Conservation (phyloP, 1,140 invertebrate genomes). For the Hyles euphorbiae region DNA sequence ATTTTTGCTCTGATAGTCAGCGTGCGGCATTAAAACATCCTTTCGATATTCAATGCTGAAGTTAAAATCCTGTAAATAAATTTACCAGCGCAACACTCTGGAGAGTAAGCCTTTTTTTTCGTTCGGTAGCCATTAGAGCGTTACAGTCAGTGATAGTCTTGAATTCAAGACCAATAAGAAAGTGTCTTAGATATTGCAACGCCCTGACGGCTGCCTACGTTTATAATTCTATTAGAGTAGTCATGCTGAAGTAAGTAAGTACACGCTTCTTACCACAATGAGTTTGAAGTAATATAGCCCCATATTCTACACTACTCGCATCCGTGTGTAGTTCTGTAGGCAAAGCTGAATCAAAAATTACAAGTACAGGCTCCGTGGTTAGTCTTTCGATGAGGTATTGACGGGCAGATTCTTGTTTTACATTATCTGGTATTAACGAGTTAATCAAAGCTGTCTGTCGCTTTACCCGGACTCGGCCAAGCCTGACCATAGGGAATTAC, state of each 20-base stretch:
- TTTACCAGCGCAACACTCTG: too few species aligned
- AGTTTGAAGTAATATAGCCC: conserved; percentile 39
- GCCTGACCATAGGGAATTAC: conserved; percentile 11
- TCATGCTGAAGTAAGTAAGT: conserved; percentile 48
- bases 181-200: too few species aligned
- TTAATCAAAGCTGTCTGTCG: conserved; percentile 21
- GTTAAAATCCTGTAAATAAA: too few species aligned
- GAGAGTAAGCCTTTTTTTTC: too few species aligned
- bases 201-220: too few species aligned
- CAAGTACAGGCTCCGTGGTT: conserved; percentile 33
- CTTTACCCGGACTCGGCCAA: conserved; percentile 14
- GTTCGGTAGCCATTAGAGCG: too few species aligned
- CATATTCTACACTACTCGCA: conserved; percentile 30
- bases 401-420: conserved; percentile 19
- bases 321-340: conserved; percentile 51
- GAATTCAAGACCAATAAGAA: too few species aligned
- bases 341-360: conserved; percentile 28
- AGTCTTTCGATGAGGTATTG: conserved; percentile 15
- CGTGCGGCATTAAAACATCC: too few species aligned
- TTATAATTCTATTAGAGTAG: too few species aligned
- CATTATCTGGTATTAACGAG: conserved; percentile 16
- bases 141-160: too few species aligned
- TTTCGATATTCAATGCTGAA: too few species aligned
- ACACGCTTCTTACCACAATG: conserved; percentile 60
- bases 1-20: too few species aligned